These are phyloP conservation scores for Acridotheres tristis DNA, from an alignment of 2,797 vertebrate species.

Conservation along the genomic window DNA sequence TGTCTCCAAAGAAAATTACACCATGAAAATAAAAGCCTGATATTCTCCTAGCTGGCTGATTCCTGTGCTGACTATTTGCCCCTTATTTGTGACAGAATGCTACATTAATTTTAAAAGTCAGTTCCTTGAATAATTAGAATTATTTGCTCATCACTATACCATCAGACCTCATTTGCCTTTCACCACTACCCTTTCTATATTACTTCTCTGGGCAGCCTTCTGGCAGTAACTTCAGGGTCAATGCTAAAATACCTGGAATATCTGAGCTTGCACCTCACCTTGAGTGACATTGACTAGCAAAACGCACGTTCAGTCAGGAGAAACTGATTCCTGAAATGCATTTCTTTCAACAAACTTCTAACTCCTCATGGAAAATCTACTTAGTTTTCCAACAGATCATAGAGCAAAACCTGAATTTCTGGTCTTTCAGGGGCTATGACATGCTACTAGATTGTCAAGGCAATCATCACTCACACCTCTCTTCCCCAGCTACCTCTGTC, in stretches of 20 bases:
- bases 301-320: not conserved
- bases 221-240: not conserved
- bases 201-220: not conserved
- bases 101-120: not conserved
- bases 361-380: not conserved
- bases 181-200: not conserved
- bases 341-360: not conserved
- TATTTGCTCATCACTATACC: not conserved
- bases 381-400: not conserved
- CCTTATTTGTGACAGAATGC: not conserved
- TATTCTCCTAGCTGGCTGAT: not conserved
- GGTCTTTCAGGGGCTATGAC: not conserved
- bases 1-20: not conserved
- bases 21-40: not conserved
- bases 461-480: not conserved
- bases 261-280: not conserved
- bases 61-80: not conserved
- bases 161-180: not conserved
- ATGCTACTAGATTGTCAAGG: not conserved
- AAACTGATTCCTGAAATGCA: not conserved
- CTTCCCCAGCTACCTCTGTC: not conserved
- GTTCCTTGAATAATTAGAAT: not conserved
- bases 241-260: accelerated
- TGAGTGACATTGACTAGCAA: not conserved
- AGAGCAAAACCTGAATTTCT: not conserved